Base-by-base conservation (phyloP, 2,113 vertebrate genomes). In the Otus sunia region DNA sequence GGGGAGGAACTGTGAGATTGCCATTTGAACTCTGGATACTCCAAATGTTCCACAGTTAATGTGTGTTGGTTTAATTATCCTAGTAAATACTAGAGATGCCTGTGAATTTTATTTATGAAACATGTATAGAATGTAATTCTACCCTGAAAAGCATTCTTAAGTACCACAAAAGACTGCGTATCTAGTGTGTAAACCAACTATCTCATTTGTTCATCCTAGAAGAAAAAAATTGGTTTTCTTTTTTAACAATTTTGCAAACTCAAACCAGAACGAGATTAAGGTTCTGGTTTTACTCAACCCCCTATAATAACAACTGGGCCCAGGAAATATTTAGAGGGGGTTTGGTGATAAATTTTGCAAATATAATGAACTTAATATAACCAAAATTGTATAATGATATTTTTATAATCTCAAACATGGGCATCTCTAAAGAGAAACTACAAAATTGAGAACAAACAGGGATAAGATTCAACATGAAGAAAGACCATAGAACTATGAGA, bases 11-110 rank as follows among this genome's bases (percentile, higher is more conserved):
- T 77, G 23, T 0, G 2, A 79, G 21, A 27, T 9, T 92, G 62
- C 36, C 49, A 69, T 83, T 49, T 73, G 58, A 90, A 85, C 49
- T 90, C 34, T 56, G 39, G 77, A 30, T 60, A 75, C 20, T 55
- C 27, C 1, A 0, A 68, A 56, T 20, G 36, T 45, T 93, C 39
- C 64, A 81, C 0, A 0, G 64, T 72, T 63, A 23, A 92, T 63
- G 15, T 19, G 10, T 49, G 66, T 68, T 77, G 36, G 37, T 47
- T 67, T 37, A 72, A 90, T 62, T 75, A 53, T 36, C 43, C 74
- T 45, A 41, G 34, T 14, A 82, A 88, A 76, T 47, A 68, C 36
- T 64, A 75, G 30, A 93, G n/a, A 47, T 85, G 58, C 16, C 53
- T 19, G 4, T 60, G 53, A 68, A n/a, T 32, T 81, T 78, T 49